Evolutionary conservation across 2,113 vertebrate species (phyloP).

Genomic region (Odobenus rosmarus): DNA sequence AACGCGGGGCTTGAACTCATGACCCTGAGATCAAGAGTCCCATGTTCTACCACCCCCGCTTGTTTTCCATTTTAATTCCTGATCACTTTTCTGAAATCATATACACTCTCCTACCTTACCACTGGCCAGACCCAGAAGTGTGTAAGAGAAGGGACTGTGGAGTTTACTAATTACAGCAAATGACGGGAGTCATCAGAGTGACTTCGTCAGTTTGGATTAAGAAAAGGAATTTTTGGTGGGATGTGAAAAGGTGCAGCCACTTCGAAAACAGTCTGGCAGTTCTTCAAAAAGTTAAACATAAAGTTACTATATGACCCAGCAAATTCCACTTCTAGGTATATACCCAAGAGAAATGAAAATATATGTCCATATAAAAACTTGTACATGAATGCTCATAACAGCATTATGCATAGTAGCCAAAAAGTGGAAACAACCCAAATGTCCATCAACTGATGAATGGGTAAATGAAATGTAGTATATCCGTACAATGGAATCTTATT

Average conservation of each 20-base stretch:
- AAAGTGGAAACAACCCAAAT: not conserved
- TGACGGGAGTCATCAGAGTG: not conserved
- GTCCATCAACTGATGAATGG: not conserved
- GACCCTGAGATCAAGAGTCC: not conserved
- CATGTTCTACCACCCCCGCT: not conserved
- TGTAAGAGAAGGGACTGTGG: not conserved
- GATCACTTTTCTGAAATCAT: conserved; percentile 37
- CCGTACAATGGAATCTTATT: not conserved
- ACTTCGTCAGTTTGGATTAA: not conserved
- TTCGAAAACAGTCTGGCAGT: not conserved
- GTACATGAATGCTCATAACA: not conserved
- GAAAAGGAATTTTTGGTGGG: not conserved
- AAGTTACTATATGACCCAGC: not conserved
- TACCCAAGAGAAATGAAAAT: conserved; percentile 30
- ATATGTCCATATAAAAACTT: not conserved
- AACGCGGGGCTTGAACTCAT: not conserved
- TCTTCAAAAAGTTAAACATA: not conserved
- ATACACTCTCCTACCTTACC: not conserved
- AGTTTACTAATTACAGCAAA: not conserved
- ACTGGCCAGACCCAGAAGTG: not conserved
- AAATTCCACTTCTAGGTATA: not conserved
- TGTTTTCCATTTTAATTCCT: not conserved
- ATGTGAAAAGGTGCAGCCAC: not conserved
- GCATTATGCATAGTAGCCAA: not conserved
- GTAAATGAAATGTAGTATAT: not conserved